Percentiles rank a stretch among this genome's conserved stretches.
Evolutionary conservation across 30 jellyfish, hydroid and myxozoan genomes (phyloP).

Genomic region (Cassiopea xamachana): DNA sequence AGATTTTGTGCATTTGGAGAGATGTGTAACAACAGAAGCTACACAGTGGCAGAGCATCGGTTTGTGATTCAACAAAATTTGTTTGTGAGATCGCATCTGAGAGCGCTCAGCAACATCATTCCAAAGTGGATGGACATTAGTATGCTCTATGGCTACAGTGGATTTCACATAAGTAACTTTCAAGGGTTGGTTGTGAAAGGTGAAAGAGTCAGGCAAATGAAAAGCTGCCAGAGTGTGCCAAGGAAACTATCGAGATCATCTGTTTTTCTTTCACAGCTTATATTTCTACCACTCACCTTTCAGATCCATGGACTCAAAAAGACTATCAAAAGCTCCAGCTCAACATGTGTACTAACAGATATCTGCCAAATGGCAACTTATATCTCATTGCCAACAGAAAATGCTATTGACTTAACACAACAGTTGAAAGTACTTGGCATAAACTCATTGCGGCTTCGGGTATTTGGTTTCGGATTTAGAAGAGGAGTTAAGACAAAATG

Average conservation of each 20-base stretch:
- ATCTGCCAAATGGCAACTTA: slow-evolving; percentile 33
- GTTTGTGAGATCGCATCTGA: slow-evolving; percentile 37
- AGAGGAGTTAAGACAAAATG: slow-evolving; percentile 17
- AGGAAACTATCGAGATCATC: slow-evolving; percentile 17
- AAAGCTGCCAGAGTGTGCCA: slow-evolving; percentile 52
- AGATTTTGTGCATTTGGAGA: slow-evolving; percentile 15
- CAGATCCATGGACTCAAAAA: neutral
- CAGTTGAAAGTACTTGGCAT: slow-evolving; percentile 20
- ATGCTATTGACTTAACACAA: slow-evolving; percentile 19
- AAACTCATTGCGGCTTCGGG: neutral
- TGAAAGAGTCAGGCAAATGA: slow-evolving; percentile 30
- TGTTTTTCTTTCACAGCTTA: slow-evolving; percentile 21
- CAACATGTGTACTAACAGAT: slow-evolving; percentile 60
- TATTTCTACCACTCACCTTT: slow-evolving; percentile 34
- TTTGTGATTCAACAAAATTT: slow-evolving; percentile 49
- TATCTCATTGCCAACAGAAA: slow-evolving; percentile 69
- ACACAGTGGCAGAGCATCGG: slow-evolving; percentile 69
- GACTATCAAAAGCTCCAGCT: slow-evolving; percentile 22
- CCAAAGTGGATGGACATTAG: slow-evolving; percentile 58
- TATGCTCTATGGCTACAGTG: slow-evolving; percentile 34
- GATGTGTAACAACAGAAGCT: neutral
- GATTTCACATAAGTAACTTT: slow-evolving; percentile 60
- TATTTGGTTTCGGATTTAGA: slow-evolving; percentile 61
- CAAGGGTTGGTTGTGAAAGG: slow-evolving; percentile 63
- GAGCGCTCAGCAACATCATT: slow-evolving; percentile 2